Percentiles rank a stretch among this genome's conserved stretches.
phyloP scores from a whole-genome alignment of 1,140 invertebrate genomes.

The Drosophila hydei region DNA sequence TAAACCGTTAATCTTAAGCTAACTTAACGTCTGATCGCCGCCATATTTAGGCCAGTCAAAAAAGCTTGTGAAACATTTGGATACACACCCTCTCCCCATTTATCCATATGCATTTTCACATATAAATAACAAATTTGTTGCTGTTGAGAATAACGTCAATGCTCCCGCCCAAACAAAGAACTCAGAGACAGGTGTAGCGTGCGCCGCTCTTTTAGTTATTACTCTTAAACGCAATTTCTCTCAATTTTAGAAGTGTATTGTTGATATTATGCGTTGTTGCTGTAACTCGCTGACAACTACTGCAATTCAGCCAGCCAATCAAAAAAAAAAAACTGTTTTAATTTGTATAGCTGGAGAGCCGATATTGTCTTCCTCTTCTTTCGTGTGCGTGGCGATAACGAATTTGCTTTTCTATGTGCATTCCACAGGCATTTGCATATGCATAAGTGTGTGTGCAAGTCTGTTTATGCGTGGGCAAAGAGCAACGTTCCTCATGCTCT shows the following conservation, averaged over 20 bases:
- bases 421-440: constrained; percentile 28
- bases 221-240: constrained; percentile 51
- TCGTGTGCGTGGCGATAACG: constrained; percentile 29
- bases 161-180: constrained; percentile 24
- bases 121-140: constrained; percentile 30
- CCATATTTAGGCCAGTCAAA: constrained; percentile 11
- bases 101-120: constrained; percentile 19
- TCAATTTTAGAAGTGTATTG: constrained; percentile 31
- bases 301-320: constrained; percentile 20
- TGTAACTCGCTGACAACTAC: constrained; percentile 11
- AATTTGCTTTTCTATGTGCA: constrained; percentile 30
- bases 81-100: neutral
- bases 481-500: constrained; percentile 30
- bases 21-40: constrained; percentile 16
- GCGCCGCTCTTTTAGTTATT: constrained; percentile 26
- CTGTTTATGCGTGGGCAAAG: constrained; percentile 31
- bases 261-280: constrained; percentile 45
- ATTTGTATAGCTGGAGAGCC: constrained; percentile 7
- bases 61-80: constrained; percentile 8
- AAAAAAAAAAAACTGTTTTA: constrained; percentile 4
- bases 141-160: constrained; percentile 5
- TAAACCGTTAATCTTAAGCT: neutral
- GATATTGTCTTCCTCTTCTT: neutral
- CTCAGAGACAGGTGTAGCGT: constrained; percentile 18
- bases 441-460: constrained; percentile 7